Evolutionary conservation across 1,140 invertebrate species (phyloP), one percentile per base, ranked within the genome.

Genomic region (Andrena cerasifolii): DNA sequence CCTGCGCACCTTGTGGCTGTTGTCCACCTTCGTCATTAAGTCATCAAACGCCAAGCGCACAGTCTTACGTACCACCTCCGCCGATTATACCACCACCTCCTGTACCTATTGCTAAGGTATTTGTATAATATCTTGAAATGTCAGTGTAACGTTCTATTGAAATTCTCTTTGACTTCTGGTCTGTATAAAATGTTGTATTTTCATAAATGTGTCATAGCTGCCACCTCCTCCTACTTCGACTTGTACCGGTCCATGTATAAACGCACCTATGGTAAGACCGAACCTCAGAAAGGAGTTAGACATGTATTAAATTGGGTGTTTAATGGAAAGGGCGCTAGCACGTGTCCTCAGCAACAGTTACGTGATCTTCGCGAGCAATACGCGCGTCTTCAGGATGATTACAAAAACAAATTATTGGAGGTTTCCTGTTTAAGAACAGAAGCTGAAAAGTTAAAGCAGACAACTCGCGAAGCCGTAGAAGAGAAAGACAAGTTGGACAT

Each of bases 351-450:
- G 79, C 91, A 92, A 77, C 91, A 93, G 85, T 74, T 94, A 10
- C 87, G 91, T 43, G 93, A 94, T 82, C 80, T 94, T 5, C 87
- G 90, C 26, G 94, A 94, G 82, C 91, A 95, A 87, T 94, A 95
- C 59, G 88, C 87, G 14, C 88, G 92, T 40, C 87, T 95, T 4
- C 93, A 94, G 80, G 93, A 94, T 72, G 94, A 95, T 84, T 94
- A 93, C 73, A 94, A 93, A 83, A 91, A 85, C 33, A 95, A 95
- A 88, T 78, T 94, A 31, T 92, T 89, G 43, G 94, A 94, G 87
- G 93, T 94, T 8, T 93, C 93, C 6, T 90, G 90, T 63, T 80
- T 94, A 45, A 79, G 94, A 73, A 86, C 91, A 5, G 93, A 94
- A 51, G 83, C 89, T 1, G 94, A 94, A 47, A 93, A 93, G 71